phyloP scores from a whole-genome alignment of 2,113 vertebrate genomes.

The Nycticebus coucang region DNA sequence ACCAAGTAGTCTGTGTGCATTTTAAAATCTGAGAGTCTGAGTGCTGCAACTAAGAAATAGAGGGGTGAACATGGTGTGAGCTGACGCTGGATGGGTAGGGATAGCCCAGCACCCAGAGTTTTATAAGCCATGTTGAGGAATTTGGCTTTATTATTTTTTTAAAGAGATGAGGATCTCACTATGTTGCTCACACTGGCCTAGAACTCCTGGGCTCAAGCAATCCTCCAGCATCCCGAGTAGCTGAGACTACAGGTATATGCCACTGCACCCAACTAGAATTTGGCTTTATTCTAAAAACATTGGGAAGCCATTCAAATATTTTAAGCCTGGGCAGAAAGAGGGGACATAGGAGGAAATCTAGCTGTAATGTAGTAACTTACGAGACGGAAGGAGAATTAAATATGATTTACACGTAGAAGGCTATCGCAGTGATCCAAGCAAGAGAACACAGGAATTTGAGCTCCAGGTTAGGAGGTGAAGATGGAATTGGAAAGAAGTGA shows the following conservation, averaged over 20 bases:
- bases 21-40: not conserved
- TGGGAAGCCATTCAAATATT: not conserved
- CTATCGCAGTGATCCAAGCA: not conserved
- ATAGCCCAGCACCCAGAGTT: not conserved
- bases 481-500: not conserved
- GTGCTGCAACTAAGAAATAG: not conserved
- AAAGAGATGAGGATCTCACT: not conserved
- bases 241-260: not conserved
- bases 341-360: not conserved
- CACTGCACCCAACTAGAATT: not conserved
- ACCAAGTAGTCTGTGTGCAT: not conserved
- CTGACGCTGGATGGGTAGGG: not conserved
- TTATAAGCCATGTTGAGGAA: not conserved
- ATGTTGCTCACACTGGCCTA: not conserved
- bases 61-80: not conserved
- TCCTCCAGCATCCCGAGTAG: not conserved
- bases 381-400: not conserved
- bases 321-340: not conserved
- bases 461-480: not conserved
- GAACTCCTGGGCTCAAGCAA: not conserved
- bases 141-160: not conserved
- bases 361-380: not conserved
- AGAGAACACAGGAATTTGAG: not conserved
- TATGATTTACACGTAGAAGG: not conserved
- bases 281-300: not conserved